A percentile compares a stretch with the other conserved stretches of the same genome.
phyloP scores from a whole-genome alignment of 2,888 invertebrate genomes.

The Pseudoips prasinana region DNA sequence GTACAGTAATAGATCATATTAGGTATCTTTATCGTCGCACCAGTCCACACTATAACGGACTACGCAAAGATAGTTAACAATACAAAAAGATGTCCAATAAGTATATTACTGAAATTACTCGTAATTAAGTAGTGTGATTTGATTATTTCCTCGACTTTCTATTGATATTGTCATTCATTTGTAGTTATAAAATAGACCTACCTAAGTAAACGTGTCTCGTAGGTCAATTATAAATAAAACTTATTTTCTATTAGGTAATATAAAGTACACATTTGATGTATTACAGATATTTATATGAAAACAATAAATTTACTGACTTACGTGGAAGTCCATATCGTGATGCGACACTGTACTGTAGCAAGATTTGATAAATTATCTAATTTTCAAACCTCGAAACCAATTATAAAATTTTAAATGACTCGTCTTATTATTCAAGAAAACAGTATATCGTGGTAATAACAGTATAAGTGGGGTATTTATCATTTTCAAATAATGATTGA shows the following conservation, averaged over 20 bases:
- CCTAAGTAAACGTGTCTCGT: constrained; percentile 30
- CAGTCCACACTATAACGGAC: constrained; percentile 4
- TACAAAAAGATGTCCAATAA: constrained; percentile 16
- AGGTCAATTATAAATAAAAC: constrained; percentile 45
- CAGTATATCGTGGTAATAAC: too few species aligned
- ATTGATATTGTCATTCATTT: constrained; percentile 42
- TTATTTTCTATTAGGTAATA: constrained; percentile 40
- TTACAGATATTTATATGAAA: constrained; percentile 33
- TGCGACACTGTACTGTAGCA: constrained; percentile 35
- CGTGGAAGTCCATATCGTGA: constrained; percentile 29
- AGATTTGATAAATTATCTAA: too few species aligned
- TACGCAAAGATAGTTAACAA: constrained; percentile 7
- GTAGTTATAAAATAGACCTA: constrained; percentile 47
- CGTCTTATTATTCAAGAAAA: too few species aligned
- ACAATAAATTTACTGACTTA: constrained; percentile 26
- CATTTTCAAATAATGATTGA: too few species aligned
- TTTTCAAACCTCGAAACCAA: too few species aligned
- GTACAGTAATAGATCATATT: too few species aligned
- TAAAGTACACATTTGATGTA: constrained; percentile 25
- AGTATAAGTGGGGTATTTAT: too few species aligned
- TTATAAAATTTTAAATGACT: too few species aligned
- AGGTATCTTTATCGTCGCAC: too few species aligned
- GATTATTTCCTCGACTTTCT: constrained; percentile 35
- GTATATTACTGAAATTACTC: constrained; percentile 18
- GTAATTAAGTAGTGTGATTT: constrained; percentile 22